phyloP scores from a whole-genome alignment of 92 coral and sea anemone species.

The Zoanthus solanderi region DNA sequence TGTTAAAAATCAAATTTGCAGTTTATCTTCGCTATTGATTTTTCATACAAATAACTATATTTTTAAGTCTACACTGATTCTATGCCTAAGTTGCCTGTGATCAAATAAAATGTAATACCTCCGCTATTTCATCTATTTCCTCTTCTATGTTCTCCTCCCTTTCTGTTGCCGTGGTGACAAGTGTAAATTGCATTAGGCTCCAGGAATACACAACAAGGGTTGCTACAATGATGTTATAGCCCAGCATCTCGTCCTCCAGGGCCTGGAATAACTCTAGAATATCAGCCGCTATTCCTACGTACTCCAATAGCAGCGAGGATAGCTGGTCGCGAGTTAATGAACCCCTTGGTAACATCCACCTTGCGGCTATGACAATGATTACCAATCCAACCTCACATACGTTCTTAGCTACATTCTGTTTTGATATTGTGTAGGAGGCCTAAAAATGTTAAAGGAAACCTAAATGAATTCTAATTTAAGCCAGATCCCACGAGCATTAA shows the following conservation, averaged over 20 bases:
- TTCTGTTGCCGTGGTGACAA: conserved; percentile 80
- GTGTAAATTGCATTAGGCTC: conserved; percentile 89
- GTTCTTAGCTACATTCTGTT: conserved; percentile 66
- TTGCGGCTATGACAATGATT: conserved; percentile 80
- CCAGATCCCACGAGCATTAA: no score
- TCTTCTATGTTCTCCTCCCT: conserved; percentile 49
- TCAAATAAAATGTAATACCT: not conserved
- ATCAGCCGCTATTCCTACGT: conserved; percentile 94
- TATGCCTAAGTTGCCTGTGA: not conserved
- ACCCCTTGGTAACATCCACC: conserved; percentile 96
- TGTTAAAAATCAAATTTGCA: no score
- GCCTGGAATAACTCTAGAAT: conserved; percentile 85
- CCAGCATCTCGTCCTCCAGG: conserved; percentile 68
- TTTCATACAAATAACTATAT: no score
- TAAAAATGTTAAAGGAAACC: not conserved
- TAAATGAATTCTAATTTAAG: no score
- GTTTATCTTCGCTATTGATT: no score
- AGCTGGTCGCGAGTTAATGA: conserved; percentile 91
- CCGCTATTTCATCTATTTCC: conserved; percentile 40
- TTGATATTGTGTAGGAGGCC: conserved; percentile 36
- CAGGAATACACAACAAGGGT: conserved; percentile 79
- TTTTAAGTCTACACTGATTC: no score
- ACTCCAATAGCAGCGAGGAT: conserved; percentile 86
- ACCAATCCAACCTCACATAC: conserved; percentile 82
- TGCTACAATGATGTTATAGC: conserved; percentile 65